Base-by-base conservation (phyloP, 2,888 invertebrate species). In the Phengaris alcon region DNA sequence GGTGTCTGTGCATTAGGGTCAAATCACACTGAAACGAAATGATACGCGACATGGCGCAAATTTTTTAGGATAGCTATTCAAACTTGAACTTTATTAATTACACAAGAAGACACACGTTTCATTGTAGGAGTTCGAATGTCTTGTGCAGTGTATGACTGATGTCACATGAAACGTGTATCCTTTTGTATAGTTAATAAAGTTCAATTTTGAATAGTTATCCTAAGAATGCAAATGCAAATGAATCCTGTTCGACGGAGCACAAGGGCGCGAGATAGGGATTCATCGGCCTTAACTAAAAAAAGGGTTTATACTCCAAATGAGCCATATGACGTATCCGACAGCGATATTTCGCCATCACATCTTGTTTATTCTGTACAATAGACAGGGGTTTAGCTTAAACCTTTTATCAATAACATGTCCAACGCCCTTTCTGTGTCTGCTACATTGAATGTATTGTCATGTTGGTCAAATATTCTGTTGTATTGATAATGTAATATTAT, bases 371-470 rank as follows among this genome's bases (percentile, higher is more conserved):
- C 10, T 64, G 59, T 64, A 64, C 22, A 64, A 64, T 64, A 64
- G 12, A 35, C 22, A 22, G 10, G 59, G 59, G 59, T 5, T 64
- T 64, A 64, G 59, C 10, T 64, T 64, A 64, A 64, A 22, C 59
- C 59, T 64, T 64, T 64, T 64, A 22, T 64, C 59, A 64, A 64
- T 64, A 64, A 22, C 59, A 64, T 64, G 59, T 64, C 22, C 22
- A 9, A 64, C 15, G 59, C 22, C 22, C 59, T 59, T 15, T 35
- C 59, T 64, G 22, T 4, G 59, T 64, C 57, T 57, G 57, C 22
- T 15, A 15, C 59, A 64, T 64, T 64, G 22, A 64, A 12, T 9
- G 10, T 64, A 22, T 64, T 35, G 59, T 64, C 57, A 57, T 15
- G 15, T 7, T 22, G 59, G 22, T 59, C 15, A 15, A 8, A 59